Percentiles rank a stretch among this genome's conserved stretches.
phyloP scores from a whole-genome alignment of 2,797 vertebrate genomes.

The Neosilurus mollespiculum region DNA sequence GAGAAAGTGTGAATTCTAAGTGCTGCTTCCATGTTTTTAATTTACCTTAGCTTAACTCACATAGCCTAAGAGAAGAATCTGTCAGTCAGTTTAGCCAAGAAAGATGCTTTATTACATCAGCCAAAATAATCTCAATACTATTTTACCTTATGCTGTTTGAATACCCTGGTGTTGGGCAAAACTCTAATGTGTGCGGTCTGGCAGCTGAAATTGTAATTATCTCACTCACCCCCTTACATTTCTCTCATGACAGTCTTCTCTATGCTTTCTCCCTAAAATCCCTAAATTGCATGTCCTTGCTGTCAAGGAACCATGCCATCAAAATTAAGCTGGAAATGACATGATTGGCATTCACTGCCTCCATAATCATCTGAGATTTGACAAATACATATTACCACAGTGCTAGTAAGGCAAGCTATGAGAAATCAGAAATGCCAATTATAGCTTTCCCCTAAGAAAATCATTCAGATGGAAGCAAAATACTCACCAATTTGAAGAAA shows the following conservation, averaged over 20 bases:
- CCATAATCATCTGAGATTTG: constrained; percentile 54
- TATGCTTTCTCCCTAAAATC: constrained; percentile 48
- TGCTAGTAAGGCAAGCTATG: constrained; percentile 47
- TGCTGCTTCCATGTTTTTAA: constrained; percentile 22
- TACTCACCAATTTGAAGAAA: constrained; percentile 72
- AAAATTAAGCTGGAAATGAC: constrained; percentile 51
- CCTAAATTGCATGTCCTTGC: constrained; percentile 51
- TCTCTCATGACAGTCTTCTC: constrained; percentile 42
- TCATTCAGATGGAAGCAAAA: constrained; percentile 73
- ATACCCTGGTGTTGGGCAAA: constrained; percentile 37
- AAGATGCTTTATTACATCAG: constrained; percentile 48
- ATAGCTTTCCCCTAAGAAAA: constrained; percentile 68
- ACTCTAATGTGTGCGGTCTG: constrained; percentile 46
- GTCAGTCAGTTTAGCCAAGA: constrained; percentile 24
- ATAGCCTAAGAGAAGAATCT: constrained; percentile 28
- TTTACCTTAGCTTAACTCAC: constrained; percentile 17
- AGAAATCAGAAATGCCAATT: constrained; percentile 68
- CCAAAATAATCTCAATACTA: constrained; percentile 46
- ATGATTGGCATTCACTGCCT: constrained; percentile 52
- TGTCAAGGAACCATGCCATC: constrained; percentile 44
- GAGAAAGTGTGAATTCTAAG: constrained; percentile 3
- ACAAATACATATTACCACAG: constrained; percentile 52
- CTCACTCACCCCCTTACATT: constrained; percentile 49
- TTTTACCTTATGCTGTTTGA: constrained; percentile 51
- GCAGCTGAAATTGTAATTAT: constrained; percentile 55